A percentile compares a stretch with the other conserved stretches of the same genome.
Evolutionary conservation across 2,888 invertebrate genomes (phyloP).

Genomic region (Drosophila prostipennis): DNA sequence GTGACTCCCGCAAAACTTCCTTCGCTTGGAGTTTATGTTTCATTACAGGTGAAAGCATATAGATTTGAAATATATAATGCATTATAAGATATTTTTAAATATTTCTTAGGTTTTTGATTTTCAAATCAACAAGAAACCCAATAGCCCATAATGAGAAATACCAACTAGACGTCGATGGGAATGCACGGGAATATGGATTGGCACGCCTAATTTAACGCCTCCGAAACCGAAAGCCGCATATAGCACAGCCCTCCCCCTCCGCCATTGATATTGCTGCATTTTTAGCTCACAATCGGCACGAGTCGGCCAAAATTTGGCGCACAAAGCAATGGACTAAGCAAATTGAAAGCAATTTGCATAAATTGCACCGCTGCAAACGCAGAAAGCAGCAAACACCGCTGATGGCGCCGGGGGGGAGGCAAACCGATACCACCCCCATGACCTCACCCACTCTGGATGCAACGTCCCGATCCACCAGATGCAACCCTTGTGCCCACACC

Average conservation of each 20-base stretch:
- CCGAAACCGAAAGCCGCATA: constrained; percentile 31
- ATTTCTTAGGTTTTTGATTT: not conserved
- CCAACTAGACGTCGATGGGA: not conserved
- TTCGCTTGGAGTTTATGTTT: not conserved
- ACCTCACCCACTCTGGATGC: constrained; percentile 1
- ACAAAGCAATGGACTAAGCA: constrained; percentile 56
- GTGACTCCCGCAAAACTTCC: not conserved
- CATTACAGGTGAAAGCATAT: too few species aligned
- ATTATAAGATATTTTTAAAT: too few species aligned
- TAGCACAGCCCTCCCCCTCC: not conserved
- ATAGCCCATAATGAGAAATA: constrained; percentile 3
- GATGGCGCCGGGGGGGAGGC: constrained; percentile 22
- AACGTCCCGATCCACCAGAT: not conserved
- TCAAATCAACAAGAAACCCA: too few species aligned
- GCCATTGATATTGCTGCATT: constrained; percentile 41
- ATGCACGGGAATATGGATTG: constrained; percentile 17
- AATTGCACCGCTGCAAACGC: constrained; percentile 55
- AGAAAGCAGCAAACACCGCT: constrained; percentile 34
- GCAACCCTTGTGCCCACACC: not conserved
- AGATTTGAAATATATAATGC: too few species aligned
- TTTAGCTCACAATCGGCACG: constrained; percentile 42
- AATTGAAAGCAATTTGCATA: constrained; percentile 77
- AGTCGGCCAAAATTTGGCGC: constrained; percentile 41
- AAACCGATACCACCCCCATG: constrained; percentile 19
- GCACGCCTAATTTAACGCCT: constrained; percentile 45